Evolutionary conservation across 2,888 invertebrate species (phyloP).

Genomic region (Dicroscelio sp.): DNA sequence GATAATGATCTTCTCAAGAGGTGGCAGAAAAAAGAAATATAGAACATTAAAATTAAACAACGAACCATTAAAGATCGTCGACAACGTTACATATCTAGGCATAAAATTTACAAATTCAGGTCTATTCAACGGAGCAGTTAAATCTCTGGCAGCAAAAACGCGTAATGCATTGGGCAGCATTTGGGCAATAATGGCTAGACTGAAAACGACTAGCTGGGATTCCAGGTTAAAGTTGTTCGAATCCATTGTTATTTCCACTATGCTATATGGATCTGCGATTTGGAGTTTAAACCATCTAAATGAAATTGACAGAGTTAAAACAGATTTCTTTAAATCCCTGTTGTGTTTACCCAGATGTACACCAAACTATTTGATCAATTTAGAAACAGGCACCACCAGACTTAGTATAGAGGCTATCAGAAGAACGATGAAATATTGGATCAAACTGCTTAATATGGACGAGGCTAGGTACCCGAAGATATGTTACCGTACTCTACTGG

Average conservation of each 20-base stretch:
- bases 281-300: not conserved
- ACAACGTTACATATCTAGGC: constrained; percentile 51
- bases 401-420: too few species aligned
- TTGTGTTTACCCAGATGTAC: too few species aligned
- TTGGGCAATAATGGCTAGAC: not conserved
- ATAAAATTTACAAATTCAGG: constrained; percentile 22
- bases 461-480: too few species aligned
- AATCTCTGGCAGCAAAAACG: constrained; percentile 5
- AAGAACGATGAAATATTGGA: too few species aligned
- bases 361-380: too few species aligned
- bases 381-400: too few species aligned
- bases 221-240: constrained; percentile 34
- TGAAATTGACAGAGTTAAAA: constrained; percentile 13
- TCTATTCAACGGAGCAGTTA: constrained; percentile 5
- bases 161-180: not conserved
- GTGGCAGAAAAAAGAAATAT: not conserved
- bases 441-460: too few species aligned
- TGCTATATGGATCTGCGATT: constrained; percentile 7
- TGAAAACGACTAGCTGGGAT: not conserved
- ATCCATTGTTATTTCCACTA: constrained; percentile 2
- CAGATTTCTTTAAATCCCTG: not conserved
- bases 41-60: constrained; percentile 25
- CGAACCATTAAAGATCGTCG: constrained; percentile 12
- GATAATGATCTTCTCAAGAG: not conserved
- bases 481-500: too few species aligned